These are phyloP conservation scores for Myxocyprinus asiaticus DNA, from an alignment of 2,113 vertebrate genomes.

Conservation along the genomic window DNA sequence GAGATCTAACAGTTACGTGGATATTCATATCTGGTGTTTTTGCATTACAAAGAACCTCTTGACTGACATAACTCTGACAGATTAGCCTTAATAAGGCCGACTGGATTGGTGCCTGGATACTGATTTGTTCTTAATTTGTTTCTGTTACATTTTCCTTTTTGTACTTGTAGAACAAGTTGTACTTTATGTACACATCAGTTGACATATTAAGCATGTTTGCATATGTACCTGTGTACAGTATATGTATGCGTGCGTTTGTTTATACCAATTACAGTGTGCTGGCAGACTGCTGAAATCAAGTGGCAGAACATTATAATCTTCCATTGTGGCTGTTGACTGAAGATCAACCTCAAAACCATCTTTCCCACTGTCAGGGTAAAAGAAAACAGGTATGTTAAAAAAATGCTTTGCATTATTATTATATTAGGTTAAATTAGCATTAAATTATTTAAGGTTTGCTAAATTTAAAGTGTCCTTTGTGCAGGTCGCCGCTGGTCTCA, in stretches of 20 bases:
- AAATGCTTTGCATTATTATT: neutral
- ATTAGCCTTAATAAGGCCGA: neutral
- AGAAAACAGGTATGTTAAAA: constrained; percentile 4
- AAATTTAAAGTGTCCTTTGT: no score
- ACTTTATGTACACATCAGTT: neutral
- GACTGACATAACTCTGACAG: no score
- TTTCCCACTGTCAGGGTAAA: constrained; percentile 20
- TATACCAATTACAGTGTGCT: constrained; percentile 29
- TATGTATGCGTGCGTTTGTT: neutral
- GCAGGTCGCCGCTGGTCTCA: no score
- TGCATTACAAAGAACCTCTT: no score
- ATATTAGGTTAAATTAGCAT: neutral
- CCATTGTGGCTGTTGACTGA: constrained; percentile 6
- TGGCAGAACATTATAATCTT: constrained; percentile 24
- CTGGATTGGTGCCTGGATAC: no score
- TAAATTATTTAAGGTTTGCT: no score
- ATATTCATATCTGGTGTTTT: no score
- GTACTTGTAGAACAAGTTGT: neutral
- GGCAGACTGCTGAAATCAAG: constrained; percentile 8
- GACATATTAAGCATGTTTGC: neutral
- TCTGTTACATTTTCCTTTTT: no score
- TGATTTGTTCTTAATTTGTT: no score
- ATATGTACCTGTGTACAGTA: neutral
- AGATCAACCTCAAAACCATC: constrained; percentile 30
- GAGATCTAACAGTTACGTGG: no score